Conservation (phyloP, 2,113 vertebrate genomes). For the Chinchilla lanigera region DNA sequence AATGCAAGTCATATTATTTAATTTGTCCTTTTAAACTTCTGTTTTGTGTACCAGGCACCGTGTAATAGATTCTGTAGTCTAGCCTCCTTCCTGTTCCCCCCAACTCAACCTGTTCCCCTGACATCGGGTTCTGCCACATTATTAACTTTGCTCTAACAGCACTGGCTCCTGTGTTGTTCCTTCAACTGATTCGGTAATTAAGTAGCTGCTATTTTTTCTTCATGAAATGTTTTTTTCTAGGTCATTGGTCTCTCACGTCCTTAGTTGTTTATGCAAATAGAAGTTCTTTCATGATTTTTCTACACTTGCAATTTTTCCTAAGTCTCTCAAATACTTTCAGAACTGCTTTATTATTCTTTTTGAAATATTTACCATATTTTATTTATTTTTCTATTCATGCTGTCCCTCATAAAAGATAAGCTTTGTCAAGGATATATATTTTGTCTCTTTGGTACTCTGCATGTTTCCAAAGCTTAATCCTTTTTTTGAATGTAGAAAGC, state of each 20-base stretch:
- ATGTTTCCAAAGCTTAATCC: not conserved
- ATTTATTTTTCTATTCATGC: not conserved
- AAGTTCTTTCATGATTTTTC: not conserved
- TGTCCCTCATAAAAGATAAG: not conserved
- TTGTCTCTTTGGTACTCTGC: not conserved
- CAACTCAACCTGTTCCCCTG: not conserved
- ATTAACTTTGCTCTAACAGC: not conserved
- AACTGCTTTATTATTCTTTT: not conserved
- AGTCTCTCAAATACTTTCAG: not conserved
- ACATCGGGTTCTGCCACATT: not conserved
- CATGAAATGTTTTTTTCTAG: not conserved
- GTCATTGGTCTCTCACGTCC: not conserved
- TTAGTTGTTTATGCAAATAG: not conserved
- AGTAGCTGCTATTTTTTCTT: not conserved
- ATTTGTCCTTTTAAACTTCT: not conserved
- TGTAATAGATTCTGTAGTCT: not conserved
- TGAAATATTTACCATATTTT: not conserved
- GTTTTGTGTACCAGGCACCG: not conserved
- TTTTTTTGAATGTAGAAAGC: not conserved
- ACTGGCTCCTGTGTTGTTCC: not conserved
- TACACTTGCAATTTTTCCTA: not conserved
- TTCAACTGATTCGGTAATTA: not conserved
- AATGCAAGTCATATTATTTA: not conserved
- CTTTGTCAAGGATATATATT: not conserved
- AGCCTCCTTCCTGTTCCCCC: too few relatives aligned